These are phyloP conservation scores for Ptychodera flava DNA, from an alignment of 35 echinoderm and acorn worm genomes.

Conservation along the genomic window DNA sequence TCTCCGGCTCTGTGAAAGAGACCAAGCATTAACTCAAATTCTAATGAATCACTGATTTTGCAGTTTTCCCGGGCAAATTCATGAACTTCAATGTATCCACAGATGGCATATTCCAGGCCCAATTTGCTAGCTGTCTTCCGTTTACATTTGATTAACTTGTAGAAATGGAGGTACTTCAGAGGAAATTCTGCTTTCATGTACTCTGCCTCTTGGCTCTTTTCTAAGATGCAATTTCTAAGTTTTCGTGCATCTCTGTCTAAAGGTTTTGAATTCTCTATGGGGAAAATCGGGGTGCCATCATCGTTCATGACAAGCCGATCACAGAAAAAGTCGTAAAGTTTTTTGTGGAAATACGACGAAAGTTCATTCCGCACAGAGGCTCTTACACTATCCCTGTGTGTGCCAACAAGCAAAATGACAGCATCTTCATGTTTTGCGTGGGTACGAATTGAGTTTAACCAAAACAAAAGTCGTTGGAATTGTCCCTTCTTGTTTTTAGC, in stretches of 20 bases:
- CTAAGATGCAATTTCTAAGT: conserved; percentile 1
- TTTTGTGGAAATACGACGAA: neutral
- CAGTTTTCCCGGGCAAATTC: conserved; percentile 7
- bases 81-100: neutral
- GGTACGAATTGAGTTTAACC: conserved; percentile 18
- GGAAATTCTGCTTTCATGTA: conserved; percentile 17
- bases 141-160: neutral
- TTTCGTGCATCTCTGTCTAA: conserved; percentile 5
- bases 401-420: conserved; percentile 32
- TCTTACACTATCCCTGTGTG: conserved; percentile 5
- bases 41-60: neutral
- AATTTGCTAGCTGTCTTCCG: neutral
- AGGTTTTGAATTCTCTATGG: conserved; percentile 9
- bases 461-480: conserved; percentile 17
- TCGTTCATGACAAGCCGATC: conserved; percentile 3
- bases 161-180: conserved; percentile 25
- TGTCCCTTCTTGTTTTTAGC: conserved; percentile 2
- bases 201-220: neutral
- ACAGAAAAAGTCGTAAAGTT: neutral
- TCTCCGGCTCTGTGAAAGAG: conserved; percentile 23
- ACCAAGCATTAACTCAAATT: conserved; percentile 8
- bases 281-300: conserved; percentile 6
- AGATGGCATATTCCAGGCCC: neutral
- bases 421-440: conserved; percentile 11
- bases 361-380: too few relatives aligned